Base-by-base conservation (phyloP, 2,888 invertebrate species). In the Caenorhabditis macrosperma region DNA sequence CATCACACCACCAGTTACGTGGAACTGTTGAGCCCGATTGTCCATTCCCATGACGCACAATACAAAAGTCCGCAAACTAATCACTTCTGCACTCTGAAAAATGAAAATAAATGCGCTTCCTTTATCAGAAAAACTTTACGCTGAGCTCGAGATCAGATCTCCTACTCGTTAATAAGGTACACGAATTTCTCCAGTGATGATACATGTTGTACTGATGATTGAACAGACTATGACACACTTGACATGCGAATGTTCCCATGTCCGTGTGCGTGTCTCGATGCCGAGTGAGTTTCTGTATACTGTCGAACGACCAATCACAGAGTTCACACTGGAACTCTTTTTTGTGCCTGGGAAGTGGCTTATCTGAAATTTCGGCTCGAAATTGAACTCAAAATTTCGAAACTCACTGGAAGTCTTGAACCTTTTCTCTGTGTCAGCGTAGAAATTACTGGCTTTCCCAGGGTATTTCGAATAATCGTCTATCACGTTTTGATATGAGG, bases 161-260 rank as follows among this genome's bases (percentile, higher is more conserved):
- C 2, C 17, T 33, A 7, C n/a, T 28, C 1, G 55, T 3, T 0
- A 63, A 22, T 2, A n/a, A 10, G 0, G n/a, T 10, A n/a, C 74
- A 74, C 1, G 55, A 12, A 5, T 7, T 30, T 24, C 74, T 22
- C 74, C 74, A 74, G 38, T 74, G 74, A 6, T 20, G 10, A 24
- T 64, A 66, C 26, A 64, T n/a, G 30, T 74, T 74, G 33, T 26
- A 52, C 10, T 20, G 17, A 17, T 64, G 64, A 3, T n/a, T 20
- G 28, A 74, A 74, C 6, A 74, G 46, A 20, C 35, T 46, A 9
- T 59, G 46, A 22, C 74, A 74, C 20, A 55, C 64, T 59, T 74
- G 74, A 44, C 74, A 74, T n/a, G 48, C 64, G 15, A 46, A 74
- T 1, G 17, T n/a, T n/a, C 74, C 74, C 2, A 12, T n/a, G 33